Evolutionary conservation across 2,113 vertebrate genomes (phyloP), one percentile per base, ranked within the genome.

Genomic region (Tachysurus vachellii): DNA sequence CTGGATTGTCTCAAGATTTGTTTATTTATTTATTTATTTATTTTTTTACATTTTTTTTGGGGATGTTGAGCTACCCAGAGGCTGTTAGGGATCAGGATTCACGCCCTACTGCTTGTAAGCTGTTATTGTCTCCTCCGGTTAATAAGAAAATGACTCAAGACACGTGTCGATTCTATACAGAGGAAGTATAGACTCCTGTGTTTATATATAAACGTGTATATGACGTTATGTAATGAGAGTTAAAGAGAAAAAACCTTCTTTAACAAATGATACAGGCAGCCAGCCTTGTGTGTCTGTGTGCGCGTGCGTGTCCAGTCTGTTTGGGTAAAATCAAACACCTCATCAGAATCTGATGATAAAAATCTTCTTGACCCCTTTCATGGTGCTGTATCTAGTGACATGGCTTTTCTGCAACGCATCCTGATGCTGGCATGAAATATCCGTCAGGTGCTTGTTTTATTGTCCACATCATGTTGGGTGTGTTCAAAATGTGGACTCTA

Each of bases 381-480:
- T 68, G 11, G 1, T 44, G 31, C 7, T 57, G 21, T 50, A 70
- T 75, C 36, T 36, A 81, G 77, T 19, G 21, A 2, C 28, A 31
- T 21, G 53, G 2, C 12, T 77, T 3, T 8, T 54, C 54, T 59
- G 28, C 1, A 16, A 53, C 44, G 68, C 62, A 68, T 71, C 44
- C 68, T 66, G 36, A 53, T 77, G 16, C 13, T 56, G 19, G 61
- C 85, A 59, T 57, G 5, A 31, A 17, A 80, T 61, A 16, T 82
- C 56, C 19, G 16, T 70, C 83, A 83, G 50, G 59, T 85, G 82
- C 64, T 85, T 8, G 17, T 70, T 76, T 73, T 66, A 87, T 87
- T 89, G 85, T 89, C 53, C 70, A 76, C 31, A 19, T 79, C 53
- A 59, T 86, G 7, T 68, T 87, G 88, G 88, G 88, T 89, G 86